phyloP scores from a whole-genome alignment of 2,797 vertebrate genomes.

The Margarornis squamiger region DNA sequence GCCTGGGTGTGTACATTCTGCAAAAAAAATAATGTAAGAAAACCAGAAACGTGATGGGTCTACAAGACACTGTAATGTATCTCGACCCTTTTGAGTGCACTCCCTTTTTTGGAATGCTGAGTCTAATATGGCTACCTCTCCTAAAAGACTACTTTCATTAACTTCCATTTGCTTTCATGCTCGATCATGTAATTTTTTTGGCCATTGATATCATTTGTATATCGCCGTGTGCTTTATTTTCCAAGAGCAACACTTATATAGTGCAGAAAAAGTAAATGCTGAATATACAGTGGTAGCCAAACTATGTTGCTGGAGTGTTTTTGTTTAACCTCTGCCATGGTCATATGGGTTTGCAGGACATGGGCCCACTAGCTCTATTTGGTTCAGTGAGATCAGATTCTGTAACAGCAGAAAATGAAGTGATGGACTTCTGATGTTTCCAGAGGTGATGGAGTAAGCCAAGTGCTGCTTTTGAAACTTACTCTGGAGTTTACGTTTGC shows the following conservation, averaged over 20 bases:
- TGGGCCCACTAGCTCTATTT: not conserved
- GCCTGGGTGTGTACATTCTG: slow-evolving; percentile 1
- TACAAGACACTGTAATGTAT: slow-evolving; percentile 27
- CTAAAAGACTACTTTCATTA: slow-evolving; percentile 71
- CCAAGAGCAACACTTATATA: slow-evolving; percentile 11
- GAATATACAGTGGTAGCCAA: slow-evolving; percentile 35
- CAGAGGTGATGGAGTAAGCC: not conserved
- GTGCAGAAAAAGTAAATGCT: slow-evolving; percentile 27
- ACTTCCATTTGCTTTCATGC: slow-evolving; percentile 65
- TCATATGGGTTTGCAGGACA: slow-evolving; percentile 6
- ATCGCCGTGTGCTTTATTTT: slow-evolving; percentile 59
- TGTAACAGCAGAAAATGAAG: slow-evolving; percentile 40
- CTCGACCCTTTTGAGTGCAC: slow-evolving; percentile 60
- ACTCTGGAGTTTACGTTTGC: slow-evolving; percentile 10
- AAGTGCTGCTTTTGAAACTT: slow-evolving; percentile 43
- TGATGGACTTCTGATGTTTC: slow-evolving; percentile 45
- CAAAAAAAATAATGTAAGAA: not conserved
- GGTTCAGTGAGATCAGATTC: not conserved
- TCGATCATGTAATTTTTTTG: slow-evolving; percentile 40
- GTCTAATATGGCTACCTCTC: slow-evolving; percentile 78
- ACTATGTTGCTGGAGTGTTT: not conserved
- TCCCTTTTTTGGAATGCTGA: slow-evolving; percentile 69
- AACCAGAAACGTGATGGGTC: slow-evolving; percentile 35
- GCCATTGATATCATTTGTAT: slow-evolving; percentile 57
- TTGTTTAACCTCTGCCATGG: slow-evolving; percentile 45